phyloP scores from a whole-genome alignment of 2,113 vertebrate species.

The Agelaius phoeniceus region DNA sequence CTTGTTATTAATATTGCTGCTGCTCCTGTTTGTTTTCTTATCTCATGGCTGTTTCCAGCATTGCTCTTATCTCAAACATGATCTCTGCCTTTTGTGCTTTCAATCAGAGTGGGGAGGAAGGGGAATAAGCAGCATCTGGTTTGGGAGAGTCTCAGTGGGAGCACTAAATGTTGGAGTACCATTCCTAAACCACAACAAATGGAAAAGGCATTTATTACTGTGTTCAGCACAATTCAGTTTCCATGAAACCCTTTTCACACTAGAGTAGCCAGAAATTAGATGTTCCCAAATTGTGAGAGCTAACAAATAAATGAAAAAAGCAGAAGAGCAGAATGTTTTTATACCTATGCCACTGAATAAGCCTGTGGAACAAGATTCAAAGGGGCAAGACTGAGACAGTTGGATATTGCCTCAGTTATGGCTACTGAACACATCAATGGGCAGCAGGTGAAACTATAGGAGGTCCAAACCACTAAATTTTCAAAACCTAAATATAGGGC shows the following conservation, averaged over 20 bases:
- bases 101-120: not conserved
- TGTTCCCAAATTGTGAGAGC: not conserved
- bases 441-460: not conserved
- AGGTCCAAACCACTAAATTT: not conserved
- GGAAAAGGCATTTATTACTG: not conserved
- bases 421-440: accelerated
- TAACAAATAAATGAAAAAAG: not conserved
- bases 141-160: not conserved
- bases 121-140: not conserved
- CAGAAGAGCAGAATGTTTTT: not conserved
- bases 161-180: not conserved
- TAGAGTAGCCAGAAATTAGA: not conserved
- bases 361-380: not conserved
- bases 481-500: not conserved
- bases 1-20: not conserved
- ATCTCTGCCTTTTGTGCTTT: not conserved
- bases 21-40: not conserved
- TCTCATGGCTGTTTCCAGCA: not conserved
- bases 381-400: not conserved
- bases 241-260: not conserved
- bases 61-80: not conserved
- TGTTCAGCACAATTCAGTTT: not conserved
- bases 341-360: not conserved
- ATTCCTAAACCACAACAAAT: not conserved
- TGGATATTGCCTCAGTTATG: not conserved